Percentiles rank a stretch among this genome's conserved stretches.
Evolutionary conservation across 2,797 vertebrate genomes (phyloP).

Genomic region (Onychomys leucogaster): DNA sequence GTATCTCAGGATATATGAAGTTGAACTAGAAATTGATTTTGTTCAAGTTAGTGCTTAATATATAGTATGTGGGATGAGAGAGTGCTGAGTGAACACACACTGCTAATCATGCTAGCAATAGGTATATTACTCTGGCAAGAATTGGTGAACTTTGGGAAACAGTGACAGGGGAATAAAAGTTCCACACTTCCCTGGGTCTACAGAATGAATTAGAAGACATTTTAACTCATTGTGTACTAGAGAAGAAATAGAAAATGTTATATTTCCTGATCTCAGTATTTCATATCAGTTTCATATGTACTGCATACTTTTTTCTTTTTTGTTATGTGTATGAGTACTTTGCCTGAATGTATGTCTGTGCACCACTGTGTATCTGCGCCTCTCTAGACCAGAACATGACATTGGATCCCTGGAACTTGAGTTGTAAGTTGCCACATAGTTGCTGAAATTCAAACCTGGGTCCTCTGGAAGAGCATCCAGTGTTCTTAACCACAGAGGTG

Average conservation of each 20-base stretch:
- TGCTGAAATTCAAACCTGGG: not conserved
- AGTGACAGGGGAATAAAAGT: not conserved
- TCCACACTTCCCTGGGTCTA: not conserved
- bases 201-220: not conserved
- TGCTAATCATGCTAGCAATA: not conserved
- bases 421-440: not conserved
- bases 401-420: no score
- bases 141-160: not conserved
- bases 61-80: not conserved
- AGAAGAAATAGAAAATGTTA: not conserved
- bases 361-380: not conserved
- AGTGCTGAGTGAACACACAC: not conserved
- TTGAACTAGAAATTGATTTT: slow-evolving; percentile 39
- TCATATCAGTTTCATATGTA: slow-evolving; percentile 7
- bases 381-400: not conserved
- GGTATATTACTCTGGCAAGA: not conserved
- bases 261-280: not conserved
- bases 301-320: not conserved
- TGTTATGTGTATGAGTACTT: not conserved
- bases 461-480: not conserved
- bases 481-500: not conserved
- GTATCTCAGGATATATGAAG: not conserved
- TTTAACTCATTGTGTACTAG: not conserved
- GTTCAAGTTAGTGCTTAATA: not conserved
- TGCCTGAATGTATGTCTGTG: not conserved